These are phyloP conservation scores for Brachionus rubens DNA, from an alignment of 1,140 invertebrate genomes.

Conservation along the genomic window DNA sequence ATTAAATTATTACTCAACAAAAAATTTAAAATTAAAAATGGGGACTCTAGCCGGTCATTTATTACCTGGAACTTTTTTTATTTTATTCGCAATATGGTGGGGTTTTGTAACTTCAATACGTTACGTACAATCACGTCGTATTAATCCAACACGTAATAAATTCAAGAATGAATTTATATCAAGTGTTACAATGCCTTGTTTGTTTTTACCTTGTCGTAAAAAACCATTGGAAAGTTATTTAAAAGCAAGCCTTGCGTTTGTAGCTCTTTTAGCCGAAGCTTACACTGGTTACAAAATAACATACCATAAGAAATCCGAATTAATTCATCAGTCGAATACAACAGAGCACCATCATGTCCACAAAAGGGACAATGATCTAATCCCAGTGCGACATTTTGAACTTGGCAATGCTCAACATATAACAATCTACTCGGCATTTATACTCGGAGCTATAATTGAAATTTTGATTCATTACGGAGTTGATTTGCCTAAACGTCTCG, in stretches of 20 bases:
- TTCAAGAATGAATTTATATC: not conserved
- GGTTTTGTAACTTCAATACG: constrained; percentile 40
- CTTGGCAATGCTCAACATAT: constrained; percentile 57
- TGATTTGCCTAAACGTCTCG: constrained; percentile 57
- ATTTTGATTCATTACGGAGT: constrained; percentile 55
- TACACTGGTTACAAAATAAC: constrained; percentile 29
- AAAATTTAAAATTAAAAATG: too few relatives aligned
- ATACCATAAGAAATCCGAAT: not conserved
- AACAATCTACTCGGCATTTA: constrained; percentile 63
- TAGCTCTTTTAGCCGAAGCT: constrained; percentile 15
- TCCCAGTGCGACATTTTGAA: not conserved
- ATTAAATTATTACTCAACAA: too few relatives aligned
- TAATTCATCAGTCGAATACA: not conserved
- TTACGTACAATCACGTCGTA: constrained; percentile 10
- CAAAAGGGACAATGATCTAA: not conserved
- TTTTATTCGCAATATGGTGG: constrained; percentile 62
- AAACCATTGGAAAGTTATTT: constrained; percentile 21
- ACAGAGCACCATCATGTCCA: not conserved
- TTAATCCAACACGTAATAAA: too few relatives aligned
- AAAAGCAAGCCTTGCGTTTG: not conserved
- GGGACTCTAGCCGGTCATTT: constrained; percentile 62
- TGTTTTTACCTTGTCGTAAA: not conserved
- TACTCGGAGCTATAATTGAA: constrained; percentile 58
- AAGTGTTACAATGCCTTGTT: not conserved
- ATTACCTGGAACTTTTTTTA: constrained; percentile 63